phyloP scores from a whole-genome alignment of 2,888 invertebrate genomes.

The Tuberolachnus salignus region DNA sequence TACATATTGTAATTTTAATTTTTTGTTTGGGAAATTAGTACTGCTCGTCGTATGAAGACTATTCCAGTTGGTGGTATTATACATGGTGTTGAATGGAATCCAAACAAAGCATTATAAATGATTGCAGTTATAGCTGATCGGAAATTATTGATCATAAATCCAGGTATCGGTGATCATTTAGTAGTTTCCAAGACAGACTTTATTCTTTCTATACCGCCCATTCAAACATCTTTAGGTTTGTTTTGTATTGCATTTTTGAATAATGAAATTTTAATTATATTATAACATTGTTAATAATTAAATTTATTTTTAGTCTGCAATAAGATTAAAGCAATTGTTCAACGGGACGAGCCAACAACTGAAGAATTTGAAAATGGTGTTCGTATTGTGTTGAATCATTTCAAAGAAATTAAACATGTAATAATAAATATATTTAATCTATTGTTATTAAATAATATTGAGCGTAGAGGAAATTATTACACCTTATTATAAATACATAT shows the following conservation, averaged over 20 bases:
- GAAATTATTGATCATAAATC: conserved; percentile 81
- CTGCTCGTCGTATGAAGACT: conserved; percentile 89
- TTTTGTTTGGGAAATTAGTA: conserved; percentile 88
- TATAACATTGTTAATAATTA: not conserved
- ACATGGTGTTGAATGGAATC: conserved; percentile 86
- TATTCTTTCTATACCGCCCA: conserved; percentile 75
- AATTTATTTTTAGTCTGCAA: conserved; percentile 62
- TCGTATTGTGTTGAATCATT: conserved; percentile 75
- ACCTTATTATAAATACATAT: too few species aligned
- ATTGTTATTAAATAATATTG: too few species aligned
- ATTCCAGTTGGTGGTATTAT: conserved; percentile 74
- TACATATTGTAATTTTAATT: conserved; percentile 56
- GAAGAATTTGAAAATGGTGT: conserved; percentile 73
- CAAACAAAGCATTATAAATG: conserved; percentile 78
- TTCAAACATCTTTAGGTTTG: conserved; percentile 68
- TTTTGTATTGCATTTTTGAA: conserved; percentile 45
- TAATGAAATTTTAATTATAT: not conserved
- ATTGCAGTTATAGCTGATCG: conserved; percentile 78
- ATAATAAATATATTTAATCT: conserved; percentile 41
- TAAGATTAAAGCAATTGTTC: conserved; percentile 65
- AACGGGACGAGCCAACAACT: conserved; percentile 71
- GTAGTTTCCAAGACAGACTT: conserved; percentile 80
- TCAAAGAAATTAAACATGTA: conserved; percentile 78
- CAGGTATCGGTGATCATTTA: conserved; percentile 83
- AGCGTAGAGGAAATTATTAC: too few species aligned